Evolutionary conservation across 2,113 vertebrate species (phyloP).

Genomic region (Tapirus terrestris): DNA sequence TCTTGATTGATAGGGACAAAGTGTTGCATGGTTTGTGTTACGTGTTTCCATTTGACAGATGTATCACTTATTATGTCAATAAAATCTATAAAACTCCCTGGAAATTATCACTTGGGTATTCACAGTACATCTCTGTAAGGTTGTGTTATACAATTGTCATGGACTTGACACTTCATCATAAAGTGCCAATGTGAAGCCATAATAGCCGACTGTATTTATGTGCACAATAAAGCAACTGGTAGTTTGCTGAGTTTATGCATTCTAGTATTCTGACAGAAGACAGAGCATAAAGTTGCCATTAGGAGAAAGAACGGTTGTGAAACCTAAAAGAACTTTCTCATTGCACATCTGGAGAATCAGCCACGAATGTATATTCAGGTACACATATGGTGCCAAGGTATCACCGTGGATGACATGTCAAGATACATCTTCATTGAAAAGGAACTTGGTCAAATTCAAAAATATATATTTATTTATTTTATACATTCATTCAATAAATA

Average conservation of each 20-base stretch:
- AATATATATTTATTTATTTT: background rate
- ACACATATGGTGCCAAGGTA: background rate
- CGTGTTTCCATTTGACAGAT: slow-evolving; percentile 27
- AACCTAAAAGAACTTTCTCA: background rate
- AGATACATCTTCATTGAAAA: background rate
- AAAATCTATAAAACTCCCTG: slow-evolving; percentile 29
- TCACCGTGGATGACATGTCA: background rate
- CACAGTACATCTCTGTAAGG: background rate
- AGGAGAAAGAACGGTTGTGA: background rate
- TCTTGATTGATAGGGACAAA: slow-evolving; percentile 13
- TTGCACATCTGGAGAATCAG: background rate
- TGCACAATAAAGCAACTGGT: background rate
- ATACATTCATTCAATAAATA: background rate
- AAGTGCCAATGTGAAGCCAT: background rate
- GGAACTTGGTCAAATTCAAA: background rate
- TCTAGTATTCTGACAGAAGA: background rate
- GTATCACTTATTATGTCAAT: slow-evolving; percentile 41
- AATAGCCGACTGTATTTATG: background rate
- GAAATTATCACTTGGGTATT: background rate
- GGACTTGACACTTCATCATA: background rate
- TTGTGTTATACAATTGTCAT: background rate
- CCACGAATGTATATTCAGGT: background rate
- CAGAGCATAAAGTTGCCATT: background rate
- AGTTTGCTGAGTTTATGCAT: background rate
- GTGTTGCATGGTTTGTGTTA: background rate